These are phyloP conservation scores for Polietes domitor DNA, from an alignment of 2,888 invertebrate genomes.

Conservation along the genomic window DNA sequence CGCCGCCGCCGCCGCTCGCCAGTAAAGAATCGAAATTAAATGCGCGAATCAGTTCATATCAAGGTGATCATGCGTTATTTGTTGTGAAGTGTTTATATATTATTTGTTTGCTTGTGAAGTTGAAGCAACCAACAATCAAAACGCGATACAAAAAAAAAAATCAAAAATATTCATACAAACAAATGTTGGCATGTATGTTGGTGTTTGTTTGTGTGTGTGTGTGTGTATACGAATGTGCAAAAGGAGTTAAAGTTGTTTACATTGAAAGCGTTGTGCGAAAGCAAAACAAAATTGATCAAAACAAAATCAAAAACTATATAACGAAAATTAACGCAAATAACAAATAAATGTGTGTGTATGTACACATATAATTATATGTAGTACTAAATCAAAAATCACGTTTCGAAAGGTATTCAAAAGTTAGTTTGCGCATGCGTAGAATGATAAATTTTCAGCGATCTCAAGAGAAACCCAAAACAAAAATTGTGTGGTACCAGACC, in stretches of 20 bases:
- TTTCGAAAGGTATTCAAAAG: constrained; percentile 5
- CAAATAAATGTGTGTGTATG: background rate
- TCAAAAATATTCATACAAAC: background rate
- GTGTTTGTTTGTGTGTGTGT: background rate
- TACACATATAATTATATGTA: too few relatives aligned
- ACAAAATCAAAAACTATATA: constrained; percentile 39
- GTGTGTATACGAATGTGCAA: background rate
- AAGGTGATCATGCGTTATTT: constrained; percentile 64
- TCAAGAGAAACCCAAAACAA: background rate
- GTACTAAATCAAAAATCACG: constrained; percentile 18
- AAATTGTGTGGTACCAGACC: background rate
- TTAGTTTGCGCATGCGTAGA: constrained; percentile 38
- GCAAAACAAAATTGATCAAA: constrained; percentile 44
- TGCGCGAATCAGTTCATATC: constrained; percentile 35
- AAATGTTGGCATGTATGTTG: background rate
- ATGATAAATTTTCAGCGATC: constrained; percentile 10
- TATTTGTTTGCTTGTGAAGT: constrained; percentile 11
- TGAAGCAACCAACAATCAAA: background rate
- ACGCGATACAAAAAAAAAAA: constrained; percentile 5
- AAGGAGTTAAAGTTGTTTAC: constrained; percentile 56
- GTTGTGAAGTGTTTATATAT: constrained; percentile 29
- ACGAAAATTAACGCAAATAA: constrained; percentile 53
- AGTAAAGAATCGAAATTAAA: constrained; percentile 27
- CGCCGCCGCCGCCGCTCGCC: constrained; percentile 9
- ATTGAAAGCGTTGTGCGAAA: constrained; percentile 64